Base-by-base conservation (phyloP, 30 jellyfish, hydroid and myxozoan species). In the Hydra vulgaris region DNA sequence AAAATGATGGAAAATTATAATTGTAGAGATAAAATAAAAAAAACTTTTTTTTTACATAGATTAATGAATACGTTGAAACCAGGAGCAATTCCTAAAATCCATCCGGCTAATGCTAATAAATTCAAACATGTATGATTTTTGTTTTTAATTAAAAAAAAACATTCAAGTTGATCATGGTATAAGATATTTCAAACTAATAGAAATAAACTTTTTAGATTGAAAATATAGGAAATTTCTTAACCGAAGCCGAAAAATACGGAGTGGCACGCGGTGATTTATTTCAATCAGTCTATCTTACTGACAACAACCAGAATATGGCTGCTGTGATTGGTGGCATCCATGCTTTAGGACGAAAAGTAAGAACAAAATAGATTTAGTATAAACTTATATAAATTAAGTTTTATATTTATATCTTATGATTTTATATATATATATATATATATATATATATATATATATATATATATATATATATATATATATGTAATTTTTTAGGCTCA, bases 331-430 rank as follows among this genome's bases (percentile, higher is more conserved):
- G 85, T 61, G 94, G 96, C 1, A 78, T 94, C 25, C 96, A 85
- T 73, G 97, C 99, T 23, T 86, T 94, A 8, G 99, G 99, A 23
- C 72, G 99, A 76, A 84, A 79, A 54, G 97, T 96, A 15, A 75
- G 72, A 23, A 0, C n/a, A n/a, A n/a, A n/a, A n/a, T n/a, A n/a
- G n/a, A n/a, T n/a, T n/a, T n/a, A n/a, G n/a, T n/a, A n/a, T n/a
- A n/a, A n/a, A n/a, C n/a, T n/a, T n/a, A n/a, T n/a, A n/a, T n/a
- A n/a, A n/a, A n/a, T n/a, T n/a, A n/a, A n/a, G n/a, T n/a, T n/a
- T n/a, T n/a, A n/a, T n/a, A n/a, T n/a, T n/a, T n/a, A n/a, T n/a
- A n/a, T n/a, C n/a, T n/a, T n/a, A n/a, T n/a, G n/a, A n/a, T n/a
- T n/a, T n/a, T n/a, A n/a, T n/a, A n/a, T n/a, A n/a, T n/a, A n/a